Base-by-base conservation (phyloP, 2,888 invertebrate genomes). In the Patella pellucida region DNA sequence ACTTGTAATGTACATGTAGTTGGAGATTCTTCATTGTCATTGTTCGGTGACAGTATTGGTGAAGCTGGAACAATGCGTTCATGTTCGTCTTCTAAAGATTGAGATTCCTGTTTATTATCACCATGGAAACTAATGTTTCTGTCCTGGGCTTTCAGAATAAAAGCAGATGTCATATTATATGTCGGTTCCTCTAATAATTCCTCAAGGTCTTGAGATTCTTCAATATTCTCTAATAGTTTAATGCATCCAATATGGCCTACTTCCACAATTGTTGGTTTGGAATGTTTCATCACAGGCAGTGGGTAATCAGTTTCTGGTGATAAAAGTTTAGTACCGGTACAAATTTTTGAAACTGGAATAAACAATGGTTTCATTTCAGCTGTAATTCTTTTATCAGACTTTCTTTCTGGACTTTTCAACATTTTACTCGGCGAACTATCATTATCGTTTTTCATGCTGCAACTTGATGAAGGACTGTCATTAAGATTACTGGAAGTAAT, bases 221-320 rank as follows among this genome's bases (percentile, higher is more conserved):
- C 79, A 70, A 86, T 86, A 73, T 80, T 82, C 72, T 86, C 86
- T 52, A 86, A 74, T 16, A 86, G 75, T 4, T 83, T 81, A 19
- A 86, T 85, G 73, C 82, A 84, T 1, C 85, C 86, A 41, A 85
- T 85, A 75, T 84, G 85, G n/a, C 85, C 85, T 11, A 86, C 84
- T 54, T 83, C 81, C 9, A 85, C 82, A 41, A 81, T 76, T 73
- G 83, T 83, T 3, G 85, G 83, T 72, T 84, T 83, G 41, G 83
- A 83, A 69, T 86, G 84, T 23, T 84, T 81, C 84, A 86, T 84
- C 54, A 83, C 79, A 7, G 86, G 86, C 41, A 81, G 79, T 41
- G 84, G 84, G 11, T 78, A 78, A 67, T 80, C 79, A 70, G 78
- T 82, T 23, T 79, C 74, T 11, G 71, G 71, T 12, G 54, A 23